Percentiles rank a stretch among this genome's conserved stretches.
These are phyloP conservation scores for Zelostemma sp. DNA, from an alignment of 1,140 invertebrate species.

Conservation along the genomic window DNA sequence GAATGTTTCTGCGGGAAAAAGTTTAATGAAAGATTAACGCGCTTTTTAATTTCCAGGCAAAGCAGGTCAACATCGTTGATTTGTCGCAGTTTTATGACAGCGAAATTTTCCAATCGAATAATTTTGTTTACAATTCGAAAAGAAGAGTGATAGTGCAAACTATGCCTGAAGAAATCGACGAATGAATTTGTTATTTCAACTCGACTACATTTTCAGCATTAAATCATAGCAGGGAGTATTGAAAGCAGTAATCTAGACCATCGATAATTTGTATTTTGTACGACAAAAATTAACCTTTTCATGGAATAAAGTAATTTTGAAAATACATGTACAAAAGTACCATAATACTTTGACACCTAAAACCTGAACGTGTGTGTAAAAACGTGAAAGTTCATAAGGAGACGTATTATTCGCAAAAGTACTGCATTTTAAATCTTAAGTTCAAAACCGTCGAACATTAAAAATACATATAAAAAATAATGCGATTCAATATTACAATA, in stretches of 20 bases:
- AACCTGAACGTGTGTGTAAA: conserved; percentile 4
- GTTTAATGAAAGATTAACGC: conserved; percentile 15
- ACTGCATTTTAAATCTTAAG: too few relatives aligned
- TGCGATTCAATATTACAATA: too few relatives aligned
- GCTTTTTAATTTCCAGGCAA: conserved; percentile 78
- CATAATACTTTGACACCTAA: background rate
- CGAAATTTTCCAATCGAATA: conserved; percentile 90
- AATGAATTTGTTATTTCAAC: conserved; percentile 18
- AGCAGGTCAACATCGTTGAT: conserved; percentile 92
- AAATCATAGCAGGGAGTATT: conserved; percentile 2
- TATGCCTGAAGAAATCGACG: conserved; percentile 72
- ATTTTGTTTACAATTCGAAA: conserved; percentile 88
- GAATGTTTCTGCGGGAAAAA: conserved; percentile 1
- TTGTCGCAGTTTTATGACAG: conserved; percentile 94
- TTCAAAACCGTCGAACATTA: too few relatives aligned
- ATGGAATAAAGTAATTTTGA: background rate
- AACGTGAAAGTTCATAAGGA: background rate
- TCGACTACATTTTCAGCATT: too few relatives aligned
- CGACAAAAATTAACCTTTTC: background rate
- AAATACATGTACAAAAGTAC: conserved; percentile 9
- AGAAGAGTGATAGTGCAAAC: conserved; percentile 89
- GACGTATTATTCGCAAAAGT: too few relatives aligned
- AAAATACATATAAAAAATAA: too few relatives aligned
- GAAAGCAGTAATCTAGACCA: background rate
- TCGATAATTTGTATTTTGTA: background rate